Evolutionary conservation across 1,140 invertebrate genomes (phyloP), one percentile per base, ranked within the genome.

Genomic region (Drosophila mojavensis): DNA sequence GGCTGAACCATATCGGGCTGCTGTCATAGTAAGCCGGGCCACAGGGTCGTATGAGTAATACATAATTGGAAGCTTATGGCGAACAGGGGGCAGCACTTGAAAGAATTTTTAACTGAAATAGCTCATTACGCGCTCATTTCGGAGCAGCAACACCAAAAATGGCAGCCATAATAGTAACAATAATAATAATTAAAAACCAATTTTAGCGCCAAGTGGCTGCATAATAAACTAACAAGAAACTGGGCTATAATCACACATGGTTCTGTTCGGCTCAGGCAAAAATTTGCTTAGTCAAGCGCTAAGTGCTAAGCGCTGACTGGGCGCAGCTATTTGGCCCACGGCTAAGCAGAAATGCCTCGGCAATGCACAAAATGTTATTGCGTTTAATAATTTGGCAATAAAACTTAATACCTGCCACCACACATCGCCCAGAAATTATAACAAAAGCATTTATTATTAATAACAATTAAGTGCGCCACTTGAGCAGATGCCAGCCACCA

Each of bases 101-200:
- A 86, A 84, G 85, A 88, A 88, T 89, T 89, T 70, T 9, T 5
- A 89, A 55, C 43, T 78, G 41, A 82, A 89, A 84, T 89, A 81
- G 80, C 80, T 89, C 85, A 89, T 89, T 89, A 89, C 68, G 61
- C 30, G 68, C 64, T 62, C 79, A 86, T 86, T 86, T 74, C 79
- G 76, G 71, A 86, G 74, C 80, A 83, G 28, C 51, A 61, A 43
- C 60, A 68, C 59, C 47, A 47, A 59, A 65, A 75, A 48, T 64
- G 60, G 17, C 67, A 77, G 80, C 75, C 71, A 70, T 66, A 75
- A 68, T 74, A 81, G 73, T 79, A 83, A 88, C 76, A 86, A 88
- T 86, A 88, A 86, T 82, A 79, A 86, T 88, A 86, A 86, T 86
- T 86, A 88, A 88, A 88, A 89, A 89, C 80, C 84, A 79, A 89